A percentile compares a stretch with the other conserved stretches of the same genome.
Evolutionary conservation across 2,888 invertebrate genomes (phyloP).

Genomic region (Thereva nobilitata): DNA sequence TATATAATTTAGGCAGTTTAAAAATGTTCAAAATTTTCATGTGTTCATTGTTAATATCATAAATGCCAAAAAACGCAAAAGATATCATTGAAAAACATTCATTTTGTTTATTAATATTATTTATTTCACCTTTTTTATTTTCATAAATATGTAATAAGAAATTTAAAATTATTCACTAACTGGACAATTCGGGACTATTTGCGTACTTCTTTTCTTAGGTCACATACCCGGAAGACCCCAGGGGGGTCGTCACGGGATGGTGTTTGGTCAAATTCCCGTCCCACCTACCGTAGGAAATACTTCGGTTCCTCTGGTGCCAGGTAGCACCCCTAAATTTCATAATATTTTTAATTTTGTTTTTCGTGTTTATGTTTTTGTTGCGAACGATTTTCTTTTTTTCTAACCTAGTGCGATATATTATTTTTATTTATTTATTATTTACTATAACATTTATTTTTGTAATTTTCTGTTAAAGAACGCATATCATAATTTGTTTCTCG

Average conservation of each 20-base stretch:
- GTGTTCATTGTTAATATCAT: constrained; percentile 4
- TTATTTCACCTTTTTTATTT: constrained; percentile 19
- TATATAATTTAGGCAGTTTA: neutral
- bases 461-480: no score
- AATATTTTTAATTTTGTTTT: constrained; percentile 37
- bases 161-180: constrained; percentile 21
- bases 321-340: constrained; percentile 53
- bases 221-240: constrained; percentile 68
- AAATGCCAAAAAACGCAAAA: no score
- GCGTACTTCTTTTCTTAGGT: constrained; percentile 56
- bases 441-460: no score
- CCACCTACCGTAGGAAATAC: constrained; percentile 59
- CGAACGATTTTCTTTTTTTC: constrained; percentile 18
- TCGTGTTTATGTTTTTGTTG: constrained; percentile 38
- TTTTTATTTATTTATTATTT: constrained; percentile 1
- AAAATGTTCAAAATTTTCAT: constrained; percentile 12
- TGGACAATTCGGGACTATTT: constrained; percentile 36
- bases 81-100: no score
- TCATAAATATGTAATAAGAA: constrained; percentile 12
- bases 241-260: constrained; percentile 69
- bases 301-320: constrained; percentile 62
- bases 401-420: constrained; percentile 4
- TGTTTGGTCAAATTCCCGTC: constrained; percentile 64
- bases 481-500: no score
- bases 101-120: neutral